Conservation (phyloP, 2,888 invertebrate genomes). For the Aquatica leii region DNA sequence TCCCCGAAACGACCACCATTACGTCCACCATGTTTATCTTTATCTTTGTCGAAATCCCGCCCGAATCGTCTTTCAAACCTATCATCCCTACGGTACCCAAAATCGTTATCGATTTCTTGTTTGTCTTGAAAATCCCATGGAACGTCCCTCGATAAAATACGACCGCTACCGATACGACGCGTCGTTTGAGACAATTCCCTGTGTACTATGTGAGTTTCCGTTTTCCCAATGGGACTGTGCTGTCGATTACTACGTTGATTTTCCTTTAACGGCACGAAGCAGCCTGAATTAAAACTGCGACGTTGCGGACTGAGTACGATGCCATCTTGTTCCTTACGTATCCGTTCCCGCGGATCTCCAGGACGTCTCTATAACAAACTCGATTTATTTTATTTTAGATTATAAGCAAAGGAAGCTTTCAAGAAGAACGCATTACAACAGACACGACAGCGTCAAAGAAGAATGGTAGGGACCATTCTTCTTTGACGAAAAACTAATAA, state of each 20-base stretch:
- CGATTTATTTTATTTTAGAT: not conserved
- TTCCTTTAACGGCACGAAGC: slow-evolving; percentile 74
- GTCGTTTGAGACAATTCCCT: slow-evolving; percentile 56
- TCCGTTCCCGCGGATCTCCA: slow-evolving; percentile 76
- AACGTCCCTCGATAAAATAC: slow-evolving; percentile 65
- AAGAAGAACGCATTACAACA: not conserved
- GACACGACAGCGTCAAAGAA: too few relatives aligned
- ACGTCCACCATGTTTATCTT: slow-evolving; percentile 44
- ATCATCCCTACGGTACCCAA: slow-evolving; percentile 45
- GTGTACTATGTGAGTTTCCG: slow-evolving; percentile 46
- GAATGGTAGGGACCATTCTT: too few relatives aligned
- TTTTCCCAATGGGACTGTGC: slow-evolving; percentile 44
- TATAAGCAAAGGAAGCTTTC: not conserved
- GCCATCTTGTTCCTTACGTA: slow-evolving; percentile 83
- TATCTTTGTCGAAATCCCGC: slow-evolving; percentile 63
- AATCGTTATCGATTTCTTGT: slow-evolving; percentile 43
- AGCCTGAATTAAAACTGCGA: slow-evolving; percentile 86
- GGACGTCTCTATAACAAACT: slow-evolving; percentile 62
- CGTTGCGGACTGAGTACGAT: slow-evolving; percentile 88
- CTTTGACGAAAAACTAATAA: too few relatives aligned
- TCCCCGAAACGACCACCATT: slow-evolving; percentile 65
- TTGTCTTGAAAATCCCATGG: slow-evolving; percentile 64
- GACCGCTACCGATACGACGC: slow-evolving; percentile 85
- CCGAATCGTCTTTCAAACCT: slow-evolving; percentile 67
- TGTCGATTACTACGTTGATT: slow-evolving; percentile 48